Conservation (phyloP, 2,113 vertebrate genomes). For the Mesembrinibis cayennensis region DNA sequence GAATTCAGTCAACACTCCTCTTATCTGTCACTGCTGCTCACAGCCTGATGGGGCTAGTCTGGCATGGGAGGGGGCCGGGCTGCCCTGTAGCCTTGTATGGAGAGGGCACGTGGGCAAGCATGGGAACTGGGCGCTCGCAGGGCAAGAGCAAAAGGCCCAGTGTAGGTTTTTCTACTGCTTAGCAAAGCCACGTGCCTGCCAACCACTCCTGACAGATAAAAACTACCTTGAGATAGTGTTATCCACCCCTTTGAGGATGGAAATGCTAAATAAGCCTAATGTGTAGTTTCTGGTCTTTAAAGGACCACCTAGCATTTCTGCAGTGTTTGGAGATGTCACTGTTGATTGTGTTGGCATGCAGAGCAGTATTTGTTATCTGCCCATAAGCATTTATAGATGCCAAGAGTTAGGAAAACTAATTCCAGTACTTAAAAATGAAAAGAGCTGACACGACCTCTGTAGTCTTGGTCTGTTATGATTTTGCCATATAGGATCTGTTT, state of each 20-base stretch:
- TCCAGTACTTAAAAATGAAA: background rate
- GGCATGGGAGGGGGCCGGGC: background rate
- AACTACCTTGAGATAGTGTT: slow-evolving; percentile 2
- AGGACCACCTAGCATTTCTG: background rate
- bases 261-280: background rate
- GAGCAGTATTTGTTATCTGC: slow-evolving; percentile 3
- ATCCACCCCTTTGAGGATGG: background rate
- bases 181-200: background rate
- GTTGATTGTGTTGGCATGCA: slow-evolving; percentile 2
- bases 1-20: background rate
- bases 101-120: background rate
- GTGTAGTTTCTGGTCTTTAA: slow-evolving; percentile 13
- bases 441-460: background rate
- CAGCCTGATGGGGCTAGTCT: background rate
- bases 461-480: background rate
- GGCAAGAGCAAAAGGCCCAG: background rate
- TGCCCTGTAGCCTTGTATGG: rapidly evolving
- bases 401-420: background rate
- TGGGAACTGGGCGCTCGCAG: background rate
- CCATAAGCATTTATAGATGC: background rate
- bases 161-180: background rate
- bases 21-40: background rate
- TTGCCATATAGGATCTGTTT: background rate
- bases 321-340: background rate
- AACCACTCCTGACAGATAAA: background rate